Percentiles rank a stretch among this genome's conserved stretches.
Conservation (phyloP, 2,888 invertebrate species). For the Agrenia bidenticulata region DNA sequence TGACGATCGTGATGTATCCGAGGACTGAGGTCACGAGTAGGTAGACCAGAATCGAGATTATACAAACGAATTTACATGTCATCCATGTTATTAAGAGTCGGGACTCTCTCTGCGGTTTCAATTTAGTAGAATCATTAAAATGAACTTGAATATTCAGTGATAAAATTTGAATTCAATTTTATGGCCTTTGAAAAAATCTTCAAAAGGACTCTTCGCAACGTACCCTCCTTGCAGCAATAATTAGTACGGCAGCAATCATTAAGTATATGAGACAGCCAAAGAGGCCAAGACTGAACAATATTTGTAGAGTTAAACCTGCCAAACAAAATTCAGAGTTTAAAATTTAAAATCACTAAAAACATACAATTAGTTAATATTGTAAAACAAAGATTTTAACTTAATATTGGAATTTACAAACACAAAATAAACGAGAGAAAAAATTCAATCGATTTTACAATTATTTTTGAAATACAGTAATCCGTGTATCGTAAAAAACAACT, state of each 20-base stretch:
- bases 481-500: too few relatives aligned
- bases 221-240: slow-evolving; percentile 24
- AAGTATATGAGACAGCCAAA: slow-evolving; percentile 25
- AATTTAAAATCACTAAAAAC: too few relatives aligned
- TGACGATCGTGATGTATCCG: slow-evolving; percentile 27
- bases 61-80: slow-evolving; percentile 22
- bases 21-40: slow-evolving; percentile 31
- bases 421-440: too few relatives aligned
- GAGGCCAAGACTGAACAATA: slow-evolving; percentile 34
- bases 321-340: too few relatives aligned
- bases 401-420: background rate
- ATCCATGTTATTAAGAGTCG: slow-evolving; percentile 38
- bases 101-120: slow-evolving; percentile 29
- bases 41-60: slow-evolving; percentile 30
- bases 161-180: background rate
- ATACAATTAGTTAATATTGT: too few relatives aligned
- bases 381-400: slow-evolving; percentile 14
- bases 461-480: too few relatives aligned
- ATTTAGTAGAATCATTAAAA: background rate
- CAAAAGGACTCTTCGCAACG: too few relatives aligned
- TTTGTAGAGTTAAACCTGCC: slow-evolving; percentile 21
- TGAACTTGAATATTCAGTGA: background rate
- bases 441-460: too few relatives aligned
- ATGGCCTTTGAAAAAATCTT: too few relatives aligned
- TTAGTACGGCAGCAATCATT: slow-evolving; percentile 6